Evolutionary conservation across 2,888 invertebrate genomes (phyloP).

Genomic region (Pasiphila rectangulata): DNA sequence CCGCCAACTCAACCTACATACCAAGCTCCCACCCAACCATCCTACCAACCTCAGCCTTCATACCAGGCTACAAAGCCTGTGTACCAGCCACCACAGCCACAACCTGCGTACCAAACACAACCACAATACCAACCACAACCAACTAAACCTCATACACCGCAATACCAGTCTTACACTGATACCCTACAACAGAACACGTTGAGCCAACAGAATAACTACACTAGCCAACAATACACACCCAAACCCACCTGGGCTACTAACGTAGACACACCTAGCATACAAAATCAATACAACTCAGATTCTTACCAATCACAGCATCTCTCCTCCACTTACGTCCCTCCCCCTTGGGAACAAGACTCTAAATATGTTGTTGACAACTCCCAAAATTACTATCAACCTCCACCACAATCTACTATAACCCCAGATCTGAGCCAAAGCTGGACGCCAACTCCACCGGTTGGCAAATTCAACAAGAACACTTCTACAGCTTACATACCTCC

Average conservation of each 20-base stretch:
- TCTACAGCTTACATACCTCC: conserved; percentile 71
- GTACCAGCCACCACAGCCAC: conserved; percentile 36
- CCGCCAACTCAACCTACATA: conserved; percentile 38
- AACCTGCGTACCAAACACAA: conserved; percentile 27
- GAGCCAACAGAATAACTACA: conserved; percentile 27
- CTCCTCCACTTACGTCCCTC: conserved; percentile 69
- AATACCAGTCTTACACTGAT: conserved; percentile 53
- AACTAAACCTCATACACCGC: conserved; percentile 36
- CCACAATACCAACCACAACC: conserved; percentile 31
- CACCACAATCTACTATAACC: conserved; percentile 45
- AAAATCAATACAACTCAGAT: conserved; percentile 57
- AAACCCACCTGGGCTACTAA: conserved; percentile 54
- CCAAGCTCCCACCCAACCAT: conserved; percentile 38
- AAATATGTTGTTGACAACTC: conserved; percentile 55
- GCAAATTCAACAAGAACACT: conserved; percentile 60
- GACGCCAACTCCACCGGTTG: conserved; percentile 50
- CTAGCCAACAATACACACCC: conserved; percentile 42
- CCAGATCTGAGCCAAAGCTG: conserved; percentile 47
- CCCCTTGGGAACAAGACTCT: conserved; percentile 74
- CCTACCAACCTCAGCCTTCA: conserved; percentile 38
- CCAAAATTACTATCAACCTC: conserved; percentile 58
- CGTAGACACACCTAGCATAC: conserved; percentile 47
- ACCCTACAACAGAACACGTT: conserved; percentile 46
- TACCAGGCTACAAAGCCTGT: conserved; percentile 33
- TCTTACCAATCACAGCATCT: conserved; percentile 60